phyloP scores from a whole-genome alignment of 2,888 invertebrate genomes.

The Cremastinae sp. region DNA sequence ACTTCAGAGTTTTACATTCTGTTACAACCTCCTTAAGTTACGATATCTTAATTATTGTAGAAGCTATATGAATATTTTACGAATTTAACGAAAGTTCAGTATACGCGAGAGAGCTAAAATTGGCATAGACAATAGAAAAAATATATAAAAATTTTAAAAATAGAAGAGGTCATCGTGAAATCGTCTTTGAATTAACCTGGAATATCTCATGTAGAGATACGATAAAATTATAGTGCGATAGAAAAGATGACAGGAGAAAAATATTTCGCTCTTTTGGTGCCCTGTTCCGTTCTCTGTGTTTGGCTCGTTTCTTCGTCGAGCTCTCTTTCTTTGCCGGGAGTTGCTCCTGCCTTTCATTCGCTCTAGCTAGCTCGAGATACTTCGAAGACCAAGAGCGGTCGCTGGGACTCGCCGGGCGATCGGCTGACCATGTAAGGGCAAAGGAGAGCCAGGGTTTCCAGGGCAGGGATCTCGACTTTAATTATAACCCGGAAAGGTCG shows the following conservation, averaged over 20 bases:
- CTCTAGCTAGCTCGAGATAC: constrained; percentile 13
- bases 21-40: too few relatives aligned
- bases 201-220: too few relatives aligned
- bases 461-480: constrained; percentile 60
- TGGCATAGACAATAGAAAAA: too few relatives aligned
- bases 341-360: constrained; percentile 27
- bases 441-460: constrained; percentile 39
- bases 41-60: too few relatives aligned
- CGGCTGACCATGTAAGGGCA: constrained; percentile 58
- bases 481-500: constrained; percentile 71
- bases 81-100: too few relatives aligned
- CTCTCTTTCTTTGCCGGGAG: constrained; percentile 2
- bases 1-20: too few relatives aligned
- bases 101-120: too few relatives aligned
- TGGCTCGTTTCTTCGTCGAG: constrained; percentile 50
- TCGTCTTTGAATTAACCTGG: too few relatives aligned
- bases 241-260: constrained; percentile 18
- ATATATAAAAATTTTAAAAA: too few relatives aligned
- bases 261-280: constrained; percentile 30
- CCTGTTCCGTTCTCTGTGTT: constrained; percentile 53
- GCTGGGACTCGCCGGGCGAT: constrained; percentile 36
- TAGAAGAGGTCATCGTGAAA: too few relatives aligned
- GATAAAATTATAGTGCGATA: too few relatives aligned
- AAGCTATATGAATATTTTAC: too few relatives aligned
- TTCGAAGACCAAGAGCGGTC: constrained; percentile 36